phyloP scores from a whole-genome alignment of 1,140 invertebrate species.

The Paraescarpia echinospica region DNA sequence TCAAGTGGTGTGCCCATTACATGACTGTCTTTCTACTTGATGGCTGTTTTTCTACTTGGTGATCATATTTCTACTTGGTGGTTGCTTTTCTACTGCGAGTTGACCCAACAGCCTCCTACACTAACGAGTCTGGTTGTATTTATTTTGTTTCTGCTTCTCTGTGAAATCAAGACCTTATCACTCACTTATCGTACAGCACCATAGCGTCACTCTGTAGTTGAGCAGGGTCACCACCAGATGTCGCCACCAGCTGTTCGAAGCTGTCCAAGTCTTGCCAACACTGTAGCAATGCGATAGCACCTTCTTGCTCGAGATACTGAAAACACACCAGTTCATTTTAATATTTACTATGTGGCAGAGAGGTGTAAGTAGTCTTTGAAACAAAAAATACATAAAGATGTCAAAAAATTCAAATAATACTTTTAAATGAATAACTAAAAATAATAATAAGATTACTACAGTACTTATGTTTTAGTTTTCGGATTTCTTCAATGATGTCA shows the following conservation, averaged over 20 bases:
- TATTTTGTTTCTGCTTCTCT: no score
- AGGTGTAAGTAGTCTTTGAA: no score
- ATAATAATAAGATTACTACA: no score
- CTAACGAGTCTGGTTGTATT: no score
- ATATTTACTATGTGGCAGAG: neutral
- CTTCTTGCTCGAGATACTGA: slow-evolving; percentile 85
- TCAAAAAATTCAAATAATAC: neutral
- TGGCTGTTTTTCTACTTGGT: neutral
- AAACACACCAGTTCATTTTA: slow-evolving; percentile 31
- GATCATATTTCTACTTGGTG: neutral
- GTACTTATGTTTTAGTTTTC: no score
- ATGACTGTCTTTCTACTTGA: no score
- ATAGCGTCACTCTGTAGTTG: slow-evolving; percentile 85
- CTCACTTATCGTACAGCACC: slow-evolving; percentile 86
- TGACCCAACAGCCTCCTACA: no score
- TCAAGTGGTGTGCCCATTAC: no score
- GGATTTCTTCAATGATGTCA: no score
- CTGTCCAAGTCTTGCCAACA: slow-evolving; percentile 87
- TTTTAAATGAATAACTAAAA: neutral
- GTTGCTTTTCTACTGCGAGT: neutral
- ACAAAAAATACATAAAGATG: no score
- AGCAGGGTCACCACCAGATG: slow-evolving; percentile 62
- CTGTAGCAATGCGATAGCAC: slow-evolving; percentile 77
- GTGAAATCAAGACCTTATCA: slow-evolving; percentile 19
- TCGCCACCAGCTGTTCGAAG: slow-evolving; percentile 74